These are phyloP conservation scores for Solenodon paradoxus DNA, from an alignment of 2,113 vertebrate species.

Conservation along the genomic window DNA sequence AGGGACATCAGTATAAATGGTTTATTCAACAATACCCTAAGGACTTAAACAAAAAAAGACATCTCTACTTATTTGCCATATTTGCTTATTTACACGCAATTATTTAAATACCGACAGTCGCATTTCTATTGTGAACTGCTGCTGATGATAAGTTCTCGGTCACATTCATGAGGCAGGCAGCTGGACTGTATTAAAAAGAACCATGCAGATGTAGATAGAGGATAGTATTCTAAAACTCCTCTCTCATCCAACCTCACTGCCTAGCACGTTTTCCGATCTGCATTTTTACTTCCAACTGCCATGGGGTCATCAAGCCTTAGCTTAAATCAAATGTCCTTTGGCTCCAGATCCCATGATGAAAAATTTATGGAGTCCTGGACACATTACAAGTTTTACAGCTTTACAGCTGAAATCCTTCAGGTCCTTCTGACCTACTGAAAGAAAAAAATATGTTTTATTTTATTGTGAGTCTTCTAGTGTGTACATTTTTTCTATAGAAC, in stretches of 20 bases:
- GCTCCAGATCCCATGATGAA: slow-evolving; percentile 70
- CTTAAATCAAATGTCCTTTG: slow-evolving; percentile 78
- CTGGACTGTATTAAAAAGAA: slow-evolving; percentile 54
- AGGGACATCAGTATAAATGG: neutral
- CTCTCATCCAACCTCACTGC: slow-evolving; percentile 12
- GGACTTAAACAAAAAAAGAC: slow-evolving; percentile 18
- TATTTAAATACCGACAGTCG: neutral
- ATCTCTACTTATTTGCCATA: neutral
- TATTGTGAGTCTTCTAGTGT: slow-evolving; percentile 79
- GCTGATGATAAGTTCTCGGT: slow-evolving; percentile 15
- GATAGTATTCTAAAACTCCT: slow-evolving; percentile 19
- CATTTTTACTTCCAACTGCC: slow-evolving; percentile 68
- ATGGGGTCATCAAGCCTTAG: slow-evolving; percentile 69
- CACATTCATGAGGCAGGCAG: slow-evolving; percentile 16
- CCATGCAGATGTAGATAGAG: neutral
- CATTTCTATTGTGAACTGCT: neutral
- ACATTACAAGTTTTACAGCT: slow-evolving; percentile 80
- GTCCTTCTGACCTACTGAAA: slow-evolving; percentile 78
- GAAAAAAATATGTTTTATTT: slow-evolving; percentile 80
- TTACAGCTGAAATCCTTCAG: slow-evolving; percentile 82
- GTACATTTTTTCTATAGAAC: slow-evolving; percentile 78
- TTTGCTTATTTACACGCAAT: neutral
- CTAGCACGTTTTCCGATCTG: slow-evolving; percentile 60
- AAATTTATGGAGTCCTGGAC: slow-evolving; percentile 80
- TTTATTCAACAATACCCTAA: neutral